phyloP scores from a whole-genome alignment of 2,888 invertebrate species.

The Leptodirus hochenwartii region DNA sequence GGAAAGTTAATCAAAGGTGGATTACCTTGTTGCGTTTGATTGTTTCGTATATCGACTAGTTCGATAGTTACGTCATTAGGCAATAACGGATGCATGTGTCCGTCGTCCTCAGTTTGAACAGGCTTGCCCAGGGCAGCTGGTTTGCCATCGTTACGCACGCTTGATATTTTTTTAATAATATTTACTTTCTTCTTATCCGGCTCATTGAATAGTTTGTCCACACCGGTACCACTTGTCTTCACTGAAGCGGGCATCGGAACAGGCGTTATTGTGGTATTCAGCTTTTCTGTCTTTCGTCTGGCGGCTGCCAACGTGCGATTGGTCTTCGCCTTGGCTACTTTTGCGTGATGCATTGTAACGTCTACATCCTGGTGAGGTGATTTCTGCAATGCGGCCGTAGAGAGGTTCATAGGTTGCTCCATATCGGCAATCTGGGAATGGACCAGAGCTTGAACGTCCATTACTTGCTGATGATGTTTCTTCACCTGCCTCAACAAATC shows the following conservation, averaged over 20 bases:
- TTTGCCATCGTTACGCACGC: slow-evolving; percentile 53
- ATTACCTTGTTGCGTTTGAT: too few species aligned
- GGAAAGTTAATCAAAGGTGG: too few species aligned
- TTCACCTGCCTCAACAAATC: too few species aligned
- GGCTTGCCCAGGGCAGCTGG: slow-evolving; percentile 26
- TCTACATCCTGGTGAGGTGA: too few species aligned
- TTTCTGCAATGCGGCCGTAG: too few species aligned
- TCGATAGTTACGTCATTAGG: too few species aligned
- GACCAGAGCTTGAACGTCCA: too few species aligned
- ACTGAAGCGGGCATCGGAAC: slow-evolving; percentile 17
- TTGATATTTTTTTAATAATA: slow-evolving; percentile 75
- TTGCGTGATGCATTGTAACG: neutral
- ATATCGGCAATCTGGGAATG: too few species aligned
- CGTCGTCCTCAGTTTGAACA: slow-evolving; percentile 24
- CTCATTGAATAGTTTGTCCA: slow-evolving; percentile 50
- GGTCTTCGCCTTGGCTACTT: slow-evolving; percentile 14
- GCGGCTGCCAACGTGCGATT: slow-evolving; percentile 25
- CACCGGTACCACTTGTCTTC: slow-evolving; percentile 13
- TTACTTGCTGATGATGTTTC: too few species aligned
- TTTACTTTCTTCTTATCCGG: slow-evolving; percentile 73
- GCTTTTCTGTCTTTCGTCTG: slow-evolving; percentile 25
- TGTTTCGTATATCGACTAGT: too few species aligned
- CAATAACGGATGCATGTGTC: too few species aligned
- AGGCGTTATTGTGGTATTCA: slow-evolving; percentile 26
- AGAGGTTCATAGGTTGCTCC: too few species aligned